Percentiles rank a stretch among this genome's conserved stretches.
Conservation (phyloP, 2,888 invertebrate species). For the Harpagoxenus sublaevis region DNA sequence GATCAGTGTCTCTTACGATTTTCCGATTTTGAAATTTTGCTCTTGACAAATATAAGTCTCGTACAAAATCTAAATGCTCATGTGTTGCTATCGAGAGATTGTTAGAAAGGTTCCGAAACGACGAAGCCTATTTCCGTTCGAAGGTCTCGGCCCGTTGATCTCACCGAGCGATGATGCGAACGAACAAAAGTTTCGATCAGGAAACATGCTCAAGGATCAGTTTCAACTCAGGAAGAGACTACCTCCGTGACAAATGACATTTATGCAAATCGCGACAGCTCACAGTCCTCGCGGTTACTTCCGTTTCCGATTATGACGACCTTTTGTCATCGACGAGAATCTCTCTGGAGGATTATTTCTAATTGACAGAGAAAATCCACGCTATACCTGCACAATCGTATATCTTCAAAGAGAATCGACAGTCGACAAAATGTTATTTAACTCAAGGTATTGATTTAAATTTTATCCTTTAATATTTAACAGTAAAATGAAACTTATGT, state of each 20-base stretch:
- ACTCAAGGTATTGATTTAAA: no score
- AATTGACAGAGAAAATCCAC: background rate
- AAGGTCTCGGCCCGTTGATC: slow-evolving; percentile 57
- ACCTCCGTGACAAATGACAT: slow-evolving; percentile 63
- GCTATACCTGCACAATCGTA: background rate
- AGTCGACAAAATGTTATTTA: no score
- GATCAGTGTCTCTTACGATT: background rate
- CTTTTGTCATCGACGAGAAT: slow-evolving; percentile 32
- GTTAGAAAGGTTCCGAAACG: slow-evolving; percentile 18
- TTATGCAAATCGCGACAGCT: slow-evolving; percentile 61
- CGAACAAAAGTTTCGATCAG: slow-evolving; percentile 64
- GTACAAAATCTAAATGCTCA: background rate
- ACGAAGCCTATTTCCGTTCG: background rate
- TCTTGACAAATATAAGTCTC: background rate
- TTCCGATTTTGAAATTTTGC: background rate
- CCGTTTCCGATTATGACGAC: slow-evolving; percentile 66
- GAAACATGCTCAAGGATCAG: slow-evolving; percentile 69
- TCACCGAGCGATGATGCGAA: slow-evolving; percentile 62
- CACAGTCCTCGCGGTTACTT: slow-evolving; percentile 42
- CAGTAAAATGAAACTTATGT: no score
- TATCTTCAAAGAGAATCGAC: background rate
- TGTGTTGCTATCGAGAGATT: background rate
- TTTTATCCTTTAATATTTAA: no score
- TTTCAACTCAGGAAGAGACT: slow-evolving; percentile 60
- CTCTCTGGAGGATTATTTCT: background rate